phyloP scores from a whole-genome alignment of 2,797 vertebrate species.

The Eupleurogrammus muticus region DNA sequence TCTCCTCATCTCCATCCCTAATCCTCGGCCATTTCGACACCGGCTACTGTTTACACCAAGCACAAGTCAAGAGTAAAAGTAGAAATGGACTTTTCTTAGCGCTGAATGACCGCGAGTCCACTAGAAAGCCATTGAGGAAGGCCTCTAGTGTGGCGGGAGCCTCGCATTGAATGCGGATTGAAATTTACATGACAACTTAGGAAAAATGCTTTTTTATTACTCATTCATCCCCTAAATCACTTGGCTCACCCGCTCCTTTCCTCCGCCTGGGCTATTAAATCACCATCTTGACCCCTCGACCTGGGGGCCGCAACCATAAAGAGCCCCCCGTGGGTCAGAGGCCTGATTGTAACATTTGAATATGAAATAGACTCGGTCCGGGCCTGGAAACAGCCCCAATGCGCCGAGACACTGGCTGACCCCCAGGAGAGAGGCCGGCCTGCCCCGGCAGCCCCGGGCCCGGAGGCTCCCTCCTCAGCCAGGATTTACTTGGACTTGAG shows the following conservation, averaged over 20 bases:
- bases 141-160: slow-evolving; percentile 60
- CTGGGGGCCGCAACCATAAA: slow-evolving; percentile 84
- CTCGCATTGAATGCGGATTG: slow-evolving; percentile 66
- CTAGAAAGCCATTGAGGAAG: slow-evolving; percentile 71
- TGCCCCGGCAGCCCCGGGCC: slow-evolving; percentile 73
- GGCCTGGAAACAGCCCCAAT: slow-evolving; percentile 86
- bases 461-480: slow-evolving; percentile 60
- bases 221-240: slow-evolving; percentile 86
- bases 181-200: slow-evolving; percentile 86
- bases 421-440: slow-evolving; percentile 84
- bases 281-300: slow-evolving; percentile 88
- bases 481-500: slow-evolving; percentile 87
- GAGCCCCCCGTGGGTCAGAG: slow-evolving; percentile 84
- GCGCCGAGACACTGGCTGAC: slow-evolving; percentile 79
- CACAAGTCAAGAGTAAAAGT: slow-evolving; percentile 65
- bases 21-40: slow-evolving; percentile 49
- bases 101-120: slow-evolving; percentile 63
- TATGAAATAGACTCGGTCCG: slow-evolving; percentile 85
- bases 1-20: slow-evolving; percentile 71
- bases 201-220: slow-evolving; percentile 87
- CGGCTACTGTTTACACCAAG: slow-evolving; percentile 72
- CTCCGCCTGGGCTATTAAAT: slow-evolving; percentile 85
- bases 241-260: slow-evolving; percentile 78
- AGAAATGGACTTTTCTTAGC: slow-evolving; percentile 68
- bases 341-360: slow-evolving; percentile 90